A percentile compares a stretch with the other conserved stretches of the same genome.
Conservation (phyloP, 1,140 invertebrate genomes). For the Aleiodes sp. region DNA sequence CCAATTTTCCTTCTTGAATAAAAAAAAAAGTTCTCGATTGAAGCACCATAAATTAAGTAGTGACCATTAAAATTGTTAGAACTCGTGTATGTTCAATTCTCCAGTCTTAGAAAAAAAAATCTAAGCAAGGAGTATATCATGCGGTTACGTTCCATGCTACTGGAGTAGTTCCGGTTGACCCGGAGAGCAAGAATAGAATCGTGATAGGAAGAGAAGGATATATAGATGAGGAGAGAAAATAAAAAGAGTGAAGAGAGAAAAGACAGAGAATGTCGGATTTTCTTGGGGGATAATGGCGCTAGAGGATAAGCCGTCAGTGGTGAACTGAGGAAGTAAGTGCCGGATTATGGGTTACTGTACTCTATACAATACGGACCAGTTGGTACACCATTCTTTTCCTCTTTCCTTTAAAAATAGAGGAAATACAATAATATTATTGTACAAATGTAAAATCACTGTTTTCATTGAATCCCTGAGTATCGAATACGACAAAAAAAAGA, state of each 20-base stretch:
- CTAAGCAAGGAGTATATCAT: too few relatives aligned
- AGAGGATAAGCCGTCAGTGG: conserved; percentile 30
- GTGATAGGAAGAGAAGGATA: too few relatives aligned
- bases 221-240: background rate
- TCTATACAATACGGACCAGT: background rate
- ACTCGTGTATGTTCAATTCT: too few relatives aligned
- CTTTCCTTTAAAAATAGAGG: background rate
- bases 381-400: background rate
- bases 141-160: too few relatives aligned
- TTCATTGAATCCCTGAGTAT: background rate
- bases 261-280: conserved; percentile 11
- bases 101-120: too few relatives aligned
- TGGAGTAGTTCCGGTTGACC: too few relatives aligned
- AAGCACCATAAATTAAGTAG: too few relatives aligned
- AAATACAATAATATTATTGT: background rate
- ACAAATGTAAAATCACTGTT: background rate
- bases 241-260: background rate
- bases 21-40: too few relatives aligned
- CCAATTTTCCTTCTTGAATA: too few relatives aligned
- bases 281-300: conserved; percentile 24
- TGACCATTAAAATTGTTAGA: too few relatives aligned
- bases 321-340: conserved; percentile 32
- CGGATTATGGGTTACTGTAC: conserved; percentile 20
- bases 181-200: too few relatives aligned
- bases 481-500: background rate